These are phyloP conservation scores for Anneissia japonica DNA, from an alignment of 35 echinoderm and acorn worm genomes.

Conservation along the genomic window DNA sequence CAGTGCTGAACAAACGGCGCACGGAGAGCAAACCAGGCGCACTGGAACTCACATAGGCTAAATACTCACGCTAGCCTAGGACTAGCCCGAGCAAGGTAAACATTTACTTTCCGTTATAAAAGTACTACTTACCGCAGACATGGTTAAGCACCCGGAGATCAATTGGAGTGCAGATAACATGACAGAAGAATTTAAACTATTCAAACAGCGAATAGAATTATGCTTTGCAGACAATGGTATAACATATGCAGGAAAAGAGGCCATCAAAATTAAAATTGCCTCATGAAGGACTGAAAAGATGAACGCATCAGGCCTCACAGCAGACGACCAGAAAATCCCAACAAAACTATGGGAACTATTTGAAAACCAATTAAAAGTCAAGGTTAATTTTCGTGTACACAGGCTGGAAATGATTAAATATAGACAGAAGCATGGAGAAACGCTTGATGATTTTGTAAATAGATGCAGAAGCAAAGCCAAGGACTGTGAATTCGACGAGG, in stretches of 20 bases:
- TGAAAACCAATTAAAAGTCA: conserved; percentile 28
- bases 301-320: conserved; percentile 8
- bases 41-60: too few relatives aligned
- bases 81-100: too few relatives aligned
- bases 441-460: conserved; percentile 42
- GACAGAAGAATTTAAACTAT: conserved; percentile 33
- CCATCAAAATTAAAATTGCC: conserved; percentile 38
- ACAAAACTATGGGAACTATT: conserved; percentile 39
- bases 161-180: conserved; percentile 25
- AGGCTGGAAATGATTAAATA: conserved; percentile 11
- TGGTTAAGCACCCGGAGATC: conserved; percentile 33
- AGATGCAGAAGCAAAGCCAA: conserved; percentile 33
- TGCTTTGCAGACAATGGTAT: conserved; percentile 5
- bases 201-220: conserved; percentile 35
- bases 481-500: conserved; percentile 29
- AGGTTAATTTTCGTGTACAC: conserved; percentile 40
- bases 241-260: conserved; percentile 3
- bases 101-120: too few relatives aligned
- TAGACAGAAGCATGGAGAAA: conserved; percentile 22
- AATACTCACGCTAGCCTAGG: too few relatives aligned
- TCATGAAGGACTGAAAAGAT: conserved; percentile 33
- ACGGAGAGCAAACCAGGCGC: too few relatives aligned
- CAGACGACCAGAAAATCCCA: conserved; percentile 34
- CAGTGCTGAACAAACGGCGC: too few relatives aligned
- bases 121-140: too few relatives aligned